Evolutionary conservation across 2,113 vertebrate genomes (phyloP).

Genomic region (chimpanzee (Pan troglodytes)): NHGRI_mPanTro3-v2.1_pri NC_086016.1:49502001-49502500

Average conservation of each 20-base stretch:
- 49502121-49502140: accelerated
- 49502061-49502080: neutral
- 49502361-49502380: accelerated
- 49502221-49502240: neutral
- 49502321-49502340: neutral
- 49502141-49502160: neutral
- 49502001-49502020: accelerated
- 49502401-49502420: accelerated
- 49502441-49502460: accelerated
- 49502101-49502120: accelerated
- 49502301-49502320: conserved; percentile 25
- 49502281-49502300: conserved; percentile 59
- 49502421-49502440: accelerated
- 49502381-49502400: neutral
- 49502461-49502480: neutral
- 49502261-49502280: conserved; percentile 33
- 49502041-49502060: accelerated
- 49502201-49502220: neutral
- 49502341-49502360: neutral
- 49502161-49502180: accelerated
- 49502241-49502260: neutral
- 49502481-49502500: accelerated
- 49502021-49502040: neutral
- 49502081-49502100: neutral
- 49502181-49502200: accelerated